Conservation (phyloP, 2,113 vertebrate genomes). For the Dromaius novaehollandiae region DNA sequence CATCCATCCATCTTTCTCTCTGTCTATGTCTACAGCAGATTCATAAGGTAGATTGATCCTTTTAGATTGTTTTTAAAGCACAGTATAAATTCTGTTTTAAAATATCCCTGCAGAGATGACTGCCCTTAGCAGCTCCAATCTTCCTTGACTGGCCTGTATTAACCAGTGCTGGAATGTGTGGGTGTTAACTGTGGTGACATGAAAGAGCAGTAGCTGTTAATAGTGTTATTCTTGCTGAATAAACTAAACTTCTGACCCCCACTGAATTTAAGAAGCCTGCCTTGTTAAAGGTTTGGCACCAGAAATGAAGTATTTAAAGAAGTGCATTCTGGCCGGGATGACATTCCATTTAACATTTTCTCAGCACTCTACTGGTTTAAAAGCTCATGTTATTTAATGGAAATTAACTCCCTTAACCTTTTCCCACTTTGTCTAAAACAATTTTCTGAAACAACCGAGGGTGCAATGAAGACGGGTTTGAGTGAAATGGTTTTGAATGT, state of each 20-base stretch:
- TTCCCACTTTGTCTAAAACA: background rate
- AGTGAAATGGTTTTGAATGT: background rate
- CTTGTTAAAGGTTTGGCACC: slow-evolving; percentile 36
- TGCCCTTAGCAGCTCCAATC: background rate
- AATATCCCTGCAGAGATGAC: slow-evolving; percentile 34
- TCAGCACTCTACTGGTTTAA: background rate
- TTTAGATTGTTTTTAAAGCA: slow-evolving; percentile 57
- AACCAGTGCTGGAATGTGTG: slow-evolving; percentile 52
- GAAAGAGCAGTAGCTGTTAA: slow-evolving; percentile 71
- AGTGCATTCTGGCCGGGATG: slow-evolving; percentile 26
- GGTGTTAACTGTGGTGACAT: slow-evolving; percentile 62
- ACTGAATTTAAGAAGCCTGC: slow-evolving; percentile 63
- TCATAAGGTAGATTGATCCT: slow-evolving; percentile 12
- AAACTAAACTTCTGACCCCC: slow-evolving; percentile 76
- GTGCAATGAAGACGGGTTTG: background rate
- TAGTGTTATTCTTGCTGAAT: slow-evolving; percentile 73
- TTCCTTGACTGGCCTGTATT: slow-evolving; percentile 45
- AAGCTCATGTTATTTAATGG: slow-evolving; percentile 36
- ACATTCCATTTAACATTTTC: slow-evolving; percentile 36
- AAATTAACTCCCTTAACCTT: slow-evolving; percentile 54
- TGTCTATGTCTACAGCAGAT: slow-evolving; percentile 7
- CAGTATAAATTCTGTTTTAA: slow-evolving; percentile 64
- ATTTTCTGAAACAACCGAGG: slow-evolving; percentile 13
- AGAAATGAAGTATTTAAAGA: slow-evolving; percentile 41
- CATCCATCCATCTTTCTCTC: slow-evolving; percentile 33